Evolutionary conservation across 2,888 invertebrate genomes (phyloP).

Genomic region (Pimpla rufipes): DNA sequence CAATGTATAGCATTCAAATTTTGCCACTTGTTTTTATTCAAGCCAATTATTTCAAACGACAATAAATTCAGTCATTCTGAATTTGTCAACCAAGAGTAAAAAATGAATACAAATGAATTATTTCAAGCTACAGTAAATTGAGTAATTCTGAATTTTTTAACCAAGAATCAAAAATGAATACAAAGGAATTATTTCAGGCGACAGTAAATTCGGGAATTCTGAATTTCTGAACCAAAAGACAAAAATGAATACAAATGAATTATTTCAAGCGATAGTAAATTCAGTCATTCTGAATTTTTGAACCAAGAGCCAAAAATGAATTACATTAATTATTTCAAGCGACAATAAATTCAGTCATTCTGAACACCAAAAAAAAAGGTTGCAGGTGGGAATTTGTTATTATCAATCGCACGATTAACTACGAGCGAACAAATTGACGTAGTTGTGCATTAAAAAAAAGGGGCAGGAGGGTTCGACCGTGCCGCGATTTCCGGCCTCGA

Average conservation of each 20-base stretch:
- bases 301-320: too few relatives aligned
- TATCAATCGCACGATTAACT: neutral
- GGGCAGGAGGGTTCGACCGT: neutral
- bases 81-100: too few relatives aligned
- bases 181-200: too few relatives aligned
- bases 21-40: too few relatives aligned
- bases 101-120: too few relatives aligned
- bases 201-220: too few relatives aligned
- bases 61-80: neutral
- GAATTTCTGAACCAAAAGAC: too few relatives aligned
- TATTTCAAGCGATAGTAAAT: neutral
- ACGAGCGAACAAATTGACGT: neutral
- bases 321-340: neutral
- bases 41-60: neutral
- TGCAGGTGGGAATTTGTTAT: neutral
- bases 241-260: neutral
- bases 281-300: neutral
- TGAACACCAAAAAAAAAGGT: neutral
- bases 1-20: too few relatives aligned
- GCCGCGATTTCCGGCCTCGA: constrained; percentile 28
- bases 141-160: too few relatives aligned
- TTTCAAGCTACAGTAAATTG: too few relatives aligned
- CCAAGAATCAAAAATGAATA: too few relatives aligned
- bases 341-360: neutral
- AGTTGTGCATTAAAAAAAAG: neutral